These are phyloP conservation scores for Euglossa dilemma DNA, from an alignment of 1,140 invertebrate species.

Conservation along the genomic window DNA sequence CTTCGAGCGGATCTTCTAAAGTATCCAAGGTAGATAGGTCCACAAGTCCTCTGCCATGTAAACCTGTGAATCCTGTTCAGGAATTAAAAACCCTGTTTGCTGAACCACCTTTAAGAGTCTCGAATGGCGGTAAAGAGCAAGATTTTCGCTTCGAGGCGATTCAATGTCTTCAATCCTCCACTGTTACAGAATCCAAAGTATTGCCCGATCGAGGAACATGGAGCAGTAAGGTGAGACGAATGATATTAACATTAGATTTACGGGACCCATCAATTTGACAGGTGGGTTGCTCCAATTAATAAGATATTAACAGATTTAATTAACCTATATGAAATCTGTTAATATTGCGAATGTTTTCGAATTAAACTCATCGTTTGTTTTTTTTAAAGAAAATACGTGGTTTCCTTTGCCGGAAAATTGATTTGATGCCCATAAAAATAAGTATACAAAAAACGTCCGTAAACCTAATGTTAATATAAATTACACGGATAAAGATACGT, in stretches of 20 bases:
- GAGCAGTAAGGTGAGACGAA: conserved; percentile 89
- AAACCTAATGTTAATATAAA: too few species aligned
- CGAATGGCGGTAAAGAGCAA: conserved; percentile 57
- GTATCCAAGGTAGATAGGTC: conserved; percentile 72
- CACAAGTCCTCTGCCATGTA: conserved; percentile 73
- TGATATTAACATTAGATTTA: too few species aligned
- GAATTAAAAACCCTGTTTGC: conserved; percentile 63
- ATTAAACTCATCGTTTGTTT: too few species aligned
- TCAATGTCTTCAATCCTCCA: conserved; percentile 64
- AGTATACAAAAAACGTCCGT: too few species aligned
- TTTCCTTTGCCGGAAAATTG: too few species aligned
- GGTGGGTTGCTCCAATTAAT: too few species aligned
- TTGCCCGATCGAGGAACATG: conserved; percentile 88
- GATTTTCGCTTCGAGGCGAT: conserved; percentile 71
- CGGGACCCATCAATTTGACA: too few species aligned
- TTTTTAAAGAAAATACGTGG: too few species aligned
- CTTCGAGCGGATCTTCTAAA: conserved; percentile 61
- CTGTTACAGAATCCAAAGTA: conserved; percentile 55
- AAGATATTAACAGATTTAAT: too few species aligned
- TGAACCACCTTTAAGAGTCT: conserved; percentile 48
- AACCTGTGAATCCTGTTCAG: conserved; percentile 62
- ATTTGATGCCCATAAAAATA: too few species aligned
- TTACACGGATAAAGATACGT: neutral
- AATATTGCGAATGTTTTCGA: too few species aligned
- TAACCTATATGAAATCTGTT: too few species aligned